phyloP scores from a whole-genome alignment of 2,888 invertebrate genomes.

The Gonocerus acuteangulatus region DNA sequence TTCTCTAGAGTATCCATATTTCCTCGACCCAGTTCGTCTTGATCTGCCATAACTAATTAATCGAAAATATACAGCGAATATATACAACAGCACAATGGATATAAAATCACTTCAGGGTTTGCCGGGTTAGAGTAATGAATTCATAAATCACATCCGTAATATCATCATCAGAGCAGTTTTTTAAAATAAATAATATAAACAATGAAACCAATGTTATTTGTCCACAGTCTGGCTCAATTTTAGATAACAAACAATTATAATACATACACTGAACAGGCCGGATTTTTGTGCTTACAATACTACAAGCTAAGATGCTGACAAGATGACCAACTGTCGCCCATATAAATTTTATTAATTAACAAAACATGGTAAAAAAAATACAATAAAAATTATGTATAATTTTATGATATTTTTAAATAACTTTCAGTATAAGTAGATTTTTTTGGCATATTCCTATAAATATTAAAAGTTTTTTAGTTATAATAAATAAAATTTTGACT shows the following conservation, averaged over 20 bases:
- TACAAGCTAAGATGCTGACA: conserved; percentile 20
- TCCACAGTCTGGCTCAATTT: not conserved
- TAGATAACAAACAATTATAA: not conserved
- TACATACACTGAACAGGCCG: conserved; percentile 13
- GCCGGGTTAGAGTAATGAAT: conserved; percentile 12
- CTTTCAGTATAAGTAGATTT: too few relatives aligned
- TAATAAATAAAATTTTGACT: too few relatives aligned
- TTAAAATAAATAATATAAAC: not conserved
- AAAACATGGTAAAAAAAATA: not conserved
- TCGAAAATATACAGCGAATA: not conserved
- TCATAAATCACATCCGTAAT: conserved; percentile 10
- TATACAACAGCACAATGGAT: conserved; percentile 1
- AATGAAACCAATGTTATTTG: not conserved
- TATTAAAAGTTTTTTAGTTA: too few relatives aligned
- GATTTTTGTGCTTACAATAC: conserved; percentile 20
- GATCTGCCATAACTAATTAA: conserved; percentile 29
- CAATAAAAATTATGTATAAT: not conserved
- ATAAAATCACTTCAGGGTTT: conserved; percentile 7
- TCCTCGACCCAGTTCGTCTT: conserved; percentile 31
- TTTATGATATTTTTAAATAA: not conserved
- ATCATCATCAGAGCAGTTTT: conserved; percentile 1
- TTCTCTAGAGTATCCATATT: conserved; percentile 32
- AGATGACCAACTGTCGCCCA: not conserved
- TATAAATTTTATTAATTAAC: not conserved
- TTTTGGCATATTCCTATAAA: too few relatives aligned